A percentile compares a stretch with the other conserved stretches of the same genome.
Conservation (phyloP, 2,113 vertebrate species). For the Tupaia tana region DNA sequence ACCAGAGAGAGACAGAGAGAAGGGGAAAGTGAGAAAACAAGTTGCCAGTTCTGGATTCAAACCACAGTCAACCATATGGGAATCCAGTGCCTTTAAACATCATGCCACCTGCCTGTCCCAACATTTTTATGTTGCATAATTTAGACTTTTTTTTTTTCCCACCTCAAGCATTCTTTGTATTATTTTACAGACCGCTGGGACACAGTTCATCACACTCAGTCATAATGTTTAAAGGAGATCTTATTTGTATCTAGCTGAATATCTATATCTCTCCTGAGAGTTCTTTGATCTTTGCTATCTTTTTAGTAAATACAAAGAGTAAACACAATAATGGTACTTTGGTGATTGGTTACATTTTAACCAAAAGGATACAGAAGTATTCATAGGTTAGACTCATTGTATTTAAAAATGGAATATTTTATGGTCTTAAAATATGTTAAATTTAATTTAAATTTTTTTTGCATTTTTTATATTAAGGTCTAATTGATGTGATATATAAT, state of each 20-base stretch:
- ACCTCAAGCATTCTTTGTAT: background rate
- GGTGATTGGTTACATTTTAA: conserved; percentile 5
- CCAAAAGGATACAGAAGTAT: background rate
- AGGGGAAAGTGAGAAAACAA: no score
- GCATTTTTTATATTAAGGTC: background rate
- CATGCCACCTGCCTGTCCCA: no score
- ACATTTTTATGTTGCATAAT: background rate
- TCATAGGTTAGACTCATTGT: background rate
- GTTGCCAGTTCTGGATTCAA: no score
- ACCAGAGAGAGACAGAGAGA: no score
- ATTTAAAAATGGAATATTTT: background rate
- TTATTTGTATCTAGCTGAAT: background rate
- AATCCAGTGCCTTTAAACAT: no score
- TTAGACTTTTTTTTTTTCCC: background rate
- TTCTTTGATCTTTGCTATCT: conserved; percentile 15
- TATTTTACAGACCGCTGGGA: background rate
- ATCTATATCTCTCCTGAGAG: background rate
- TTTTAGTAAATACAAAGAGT: background rate
- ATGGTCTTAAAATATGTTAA: background rate
- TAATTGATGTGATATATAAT: background rate
- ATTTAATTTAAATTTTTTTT: background rate
- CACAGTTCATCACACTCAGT: background rate
- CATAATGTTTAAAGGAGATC: conserved; percentile 11
- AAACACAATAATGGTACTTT: background rate
- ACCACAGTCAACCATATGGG: no score